These are phyloP conservation scores for Tetranychus truncatus DNA, from an alignment of 2,888 invertebrate genomes.

Conservation along the genomic window DNA sequence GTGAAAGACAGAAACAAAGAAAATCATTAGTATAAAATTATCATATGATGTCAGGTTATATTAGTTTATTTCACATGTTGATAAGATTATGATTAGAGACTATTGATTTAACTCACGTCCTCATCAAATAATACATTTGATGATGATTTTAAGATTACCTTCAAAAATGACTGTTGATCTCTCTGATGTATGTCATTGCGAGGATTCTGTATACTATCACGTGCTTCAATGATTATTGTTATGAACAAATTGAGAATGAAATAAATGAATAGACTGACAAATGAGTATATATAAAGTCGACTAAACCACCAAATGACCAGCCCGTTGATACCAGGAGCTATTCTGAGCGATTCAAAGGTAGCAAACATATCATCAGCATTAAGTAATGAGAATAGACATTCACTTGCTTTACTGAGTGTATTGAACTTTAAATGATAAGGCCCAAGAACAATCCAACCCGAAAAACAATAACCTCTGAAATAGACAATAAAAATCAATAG, in stretches of 20 bases:
- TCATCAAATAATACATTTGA: too few species aligned
- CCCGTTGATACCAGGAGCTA: neutral
- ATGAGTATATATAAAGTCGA: slow-evolving; percentile 77
- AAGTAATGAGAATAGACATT: slow-evolving; percentile 85
- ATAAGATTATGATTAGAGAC: too few species aligned
- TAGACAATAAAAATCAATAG: slow-evolving; percentile 4
- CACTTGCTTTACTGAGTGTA: slow-evolving; percentile 73
- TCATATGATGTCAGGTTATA: neutral
- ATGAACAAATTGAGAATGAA: slow-evolving; percentile 93
- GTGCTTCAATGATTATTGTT: slow-evolving; percentile 78
- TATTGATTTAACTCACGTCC: too few species aligned
- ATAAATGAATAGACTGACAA: slow-evolving; percentile 91
- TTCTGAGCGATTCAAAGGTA: slow-evolving; percentile 57
- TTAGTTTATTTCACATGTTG: too few species aligned
- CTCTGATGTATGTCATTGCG: neutral
- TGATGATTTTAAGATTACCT: neutral
- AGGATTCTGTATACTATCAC: neutral
- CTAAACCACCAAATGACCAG: slow-evolving; percentile 68
- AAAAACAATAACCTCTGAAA: slow-evolving; percentile 70
- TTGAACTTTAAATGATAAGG: slow-evolving; percentile 94
- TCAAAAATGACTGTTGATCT: neutral
- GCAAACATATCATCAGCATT: slow-evolving; percentile 99
- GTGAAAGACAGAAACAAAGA: neutral
- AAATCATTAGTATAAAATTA: neutral
- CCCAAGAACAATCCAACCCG: slow-evolving; percentile 93